A percentile compares a stretch with the other conserved stretches of the same genome.
Conservation (phyloP, 2,113 vertebrate species). For the Gallinago jamesoni region DNA sequence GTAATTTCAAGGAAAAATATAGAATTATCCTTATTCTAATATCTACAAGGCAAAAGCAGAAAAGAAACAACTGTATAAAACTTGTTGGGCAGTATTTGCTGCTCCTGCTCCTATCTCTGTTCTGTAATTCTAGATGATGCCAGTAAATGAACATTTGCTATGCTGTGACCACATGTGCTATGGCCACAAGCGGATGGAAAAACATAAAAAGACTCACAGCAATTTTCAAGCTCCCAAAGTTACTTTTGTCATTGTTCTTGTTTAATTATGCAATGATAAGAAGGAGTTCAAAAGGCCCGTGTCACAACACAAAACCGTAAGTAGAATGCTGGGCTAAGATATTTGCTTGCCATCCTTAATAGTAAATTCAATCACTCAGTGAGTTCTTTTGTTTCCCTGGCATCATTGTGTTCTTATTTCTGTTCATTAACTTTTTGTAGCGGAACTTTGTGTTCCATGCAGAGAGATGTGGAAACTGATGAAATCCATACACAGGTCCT, state of each 20-base stretch:
- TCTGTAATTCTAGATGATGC: background rate
- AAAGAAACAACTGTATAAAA: background rate
- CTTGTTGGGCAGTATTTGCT: background rate
- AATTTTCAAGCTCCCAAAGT: background rate
- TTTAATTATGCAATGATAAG: background rate
- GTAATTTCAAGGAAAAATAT: background rate
- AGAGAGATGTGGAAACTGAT: background rate
- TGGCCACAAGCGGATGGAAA: background rate
- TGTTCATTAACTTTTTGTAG: background rate
- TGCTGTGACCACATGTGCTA: background rate
- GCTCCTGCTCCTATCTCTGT: background rate
- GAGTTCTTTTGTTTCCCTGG: background rate
- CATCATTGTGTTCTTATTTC: background rate
- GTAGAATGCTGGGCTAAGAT: background rate
- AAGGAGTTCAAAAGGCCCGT: background rate
- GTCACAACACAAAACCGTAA: background rate
- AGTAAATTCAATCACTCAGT: background rate
- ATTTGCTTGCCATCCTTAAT: background rate
- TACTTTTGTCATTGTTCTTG: background rate
- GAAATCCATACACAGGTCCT: too few species aligned
- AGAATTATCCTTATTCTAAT: background rate
- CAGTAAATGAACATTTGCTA: background rate
- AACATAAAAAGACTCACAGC: background rate
- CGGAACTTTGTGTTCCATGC: background rate
- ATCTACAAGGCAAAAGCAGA: background rate